phyloP scores from a whole-genome alignment of 2,888 invertebrate species.

The Andricus curvator region DNA sequence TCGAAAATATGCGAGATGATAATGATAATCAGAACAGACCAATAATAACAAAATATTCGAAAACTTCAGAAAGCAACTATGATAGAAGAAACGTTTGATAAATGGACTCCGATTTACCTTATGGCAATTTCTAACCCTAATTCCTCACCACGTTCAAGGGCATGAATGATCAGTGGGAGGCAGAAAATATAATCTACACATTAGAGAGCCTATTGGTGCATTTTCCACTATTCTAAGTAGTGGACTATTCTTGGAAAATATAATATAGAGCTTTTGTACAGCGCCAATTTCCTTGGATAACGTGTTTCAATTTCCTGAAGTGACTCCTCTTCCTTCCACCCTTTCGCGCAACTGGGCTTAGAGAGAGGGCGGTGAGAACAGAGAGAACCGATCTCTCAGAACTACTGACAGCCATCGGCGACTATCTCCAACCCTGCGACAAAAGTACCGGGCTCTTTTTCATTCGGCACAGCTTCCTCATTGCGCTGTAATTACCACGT shows the following conservation, averaged over 20 bases:
- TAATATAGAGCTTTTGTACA: constrained; percentile 49
- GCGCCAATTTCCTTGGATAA: constrained; percentile 53
- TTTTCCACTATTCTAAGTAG: background rate
- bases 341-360: background rate
- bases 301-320: constrained; percentile 58
- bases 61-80: background rate
- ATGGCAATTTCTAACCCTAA: background rate
- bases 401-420: constrained; percentile 52
- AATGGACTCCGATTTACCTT: background rate
- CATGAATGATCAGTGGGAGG: background rate
- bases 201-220: background rate
- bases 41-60: background rate
- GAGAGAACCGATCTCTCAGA: constrained; percentile 2
- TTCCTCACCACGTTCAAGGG: background rate
- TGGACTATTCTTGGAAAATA: constrained; percentile 50
- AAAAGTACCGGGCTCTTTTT: constrained; percentile 58
- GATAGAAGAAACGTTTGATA: background rate
- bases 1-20: no score
- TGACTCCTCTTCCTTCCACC: constrained; percentile 49
- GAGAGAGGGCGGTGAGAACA: constrained; percentile 48
- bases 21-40: no score
- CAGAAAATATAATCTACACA: background rate
- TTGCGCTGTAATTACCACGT: constrained; percentile 60
- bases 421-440: constrained; percentile 47
- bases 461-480: constrained; percentile 59